phyloP scores from a whole-genome alignment of 2,888 invertebrate genomes.

The Diarsia rubi region DNA sequence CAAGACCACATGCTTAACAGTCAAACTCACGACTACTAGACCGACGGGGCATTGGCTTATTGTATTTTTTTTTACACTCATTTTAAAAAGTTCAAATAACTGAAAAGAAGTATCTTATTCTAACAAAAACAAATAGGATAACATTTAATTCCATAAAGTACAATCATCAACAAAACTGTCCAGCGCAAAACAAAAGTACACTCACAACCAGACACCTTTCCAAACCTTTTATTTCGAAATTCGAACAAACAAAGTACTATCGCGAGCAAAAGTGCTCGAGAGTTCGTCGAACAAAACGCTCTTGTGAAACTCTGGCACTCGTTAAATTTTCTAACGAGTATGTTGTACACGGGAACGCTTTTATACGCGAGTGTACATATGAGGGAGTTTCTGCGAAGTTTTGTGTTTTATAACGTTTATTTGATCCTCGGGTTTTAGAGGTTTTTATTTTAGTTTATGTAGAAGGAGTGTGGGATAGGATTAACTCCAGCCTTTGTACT shows the following conservation, averaged over 20 bases:
- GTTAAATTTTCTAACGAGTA: conserved; percentile 66
- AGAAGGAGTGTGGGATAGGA: conserved; percentile 1
- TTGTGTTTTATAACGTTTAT: conserved; percentile 26
- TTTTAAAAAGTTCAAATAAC: background rate
- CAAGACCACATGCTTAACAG: too few relatives aligned
- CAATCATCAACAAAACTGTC: conserved; percentile 30
- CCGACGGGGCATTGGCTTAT: too few relatives aligned
- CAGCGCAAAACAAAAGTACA: conserved; percentile 35
- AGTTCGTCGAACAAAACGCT: conserved; percentile 58
- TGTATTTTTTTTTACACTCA: background rate
- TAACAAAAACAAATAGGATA: background rate
- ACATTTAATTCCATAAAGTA: conserved; percentile 16
- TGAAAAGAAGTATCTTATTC: background rate
- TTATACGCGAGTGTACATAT: conserved; percentile 56
- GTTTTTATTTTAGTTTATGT: conserved; percentile 26
- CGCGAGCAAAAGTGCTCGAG: conserved; percentile 51
- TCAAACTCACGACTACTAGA: too few relatives aligned
- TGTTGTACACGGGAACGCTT: conserved; percentile 62
- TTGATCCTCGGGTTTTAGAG: conserved; percentile 22
- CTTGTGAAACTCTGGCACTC: conserved; percentile 53
- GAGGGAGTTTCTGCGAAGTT: conserved; percentile 33
- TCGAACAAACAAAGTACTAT: conserved; percentile 58
- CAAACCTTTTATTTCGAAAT: conserved; percentile 50
- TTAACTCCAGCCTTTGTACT: too few relatives aligned
- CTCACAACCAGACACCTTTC: conserved; percentile 51